Evolutionary conservation across 2,113 vertebrate species (phyloP), one percentile per base, ranked within the genome.

Genomic region (Verasper variegatus): DNA sequence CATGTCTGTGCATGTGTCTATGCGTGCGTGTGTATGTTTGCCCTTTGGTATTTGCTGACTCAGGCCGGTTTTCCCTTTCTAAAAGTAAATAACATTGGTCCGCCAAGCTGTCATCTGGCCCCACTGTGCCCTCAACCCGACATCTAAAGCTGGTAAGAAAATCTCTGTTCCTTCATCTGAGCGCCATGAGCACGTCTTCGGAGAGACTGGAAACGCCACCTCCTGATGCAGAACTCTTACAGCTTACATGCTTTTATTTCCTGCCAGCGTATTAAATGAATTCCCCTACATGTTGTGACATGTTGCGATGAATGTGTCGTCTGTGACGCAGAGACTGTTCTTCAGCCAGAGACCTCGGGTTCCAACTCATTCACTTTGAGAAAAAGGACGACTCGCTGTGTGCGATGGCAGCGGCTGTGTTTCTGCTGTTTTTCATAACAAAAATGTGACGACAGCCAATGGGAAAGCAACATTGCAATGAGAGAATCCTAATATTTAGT

Each of bases 11-110:
- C 31, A n/a, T 66, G 40, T 55, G 37, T 31, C 5, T 31, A 31
- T 31, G 31, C 31, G 31, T 68, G 21, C 27, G 35, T 31, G 31
- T 78, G 83, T 90, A 64, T 72, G 49, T 20, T 23, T 72, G 65
- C 62, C 78, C 76, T 85, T 83, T 80, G 27, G 76, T 83, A 69
- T 86, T 67, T 89, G 87, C 91, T 89, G 88, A 93, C 88, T 91
- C 84, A 76, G 84, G 64, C 78, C 66, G 73, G 69, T 71, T 89
- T 85, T 89, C 49, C 71, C 78, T 78, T 86, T 86, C 80, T 82
- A 83, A 91, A 88, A 91, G 89, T 89, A 86, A 92, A 90, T 89
- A 90, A 90, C 90, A 89, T 92, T 90, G 85, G 83, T 78, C 83
- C 59, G 51, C 76, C 87, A 91, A 85, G 88, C 88, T 90, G 89